Base-by-base conservation (phyloP, 2,888 invertebrate genomes). In the Baccha elongata region DNA sequence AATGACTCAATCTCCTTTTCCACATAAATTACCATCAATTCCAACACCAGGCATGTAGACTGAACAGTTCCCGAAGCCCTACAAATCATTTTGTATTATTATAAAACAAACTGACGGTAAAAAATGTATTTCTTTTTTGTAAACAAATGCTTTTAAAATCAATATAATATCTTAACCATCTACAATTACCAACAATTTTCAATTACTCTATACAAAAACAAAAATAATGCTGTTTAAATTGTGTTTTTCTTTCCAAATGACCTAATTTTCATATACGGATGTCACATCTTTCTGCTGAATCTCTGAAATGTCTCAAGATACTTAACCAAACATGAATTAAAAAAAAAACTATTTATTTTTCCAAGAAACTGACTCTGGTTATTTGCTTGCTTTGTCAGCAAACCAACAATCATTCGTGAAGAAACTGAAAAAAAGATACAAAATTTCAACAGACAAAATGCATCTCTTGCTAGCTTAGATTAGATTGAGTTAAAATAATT, bases 211-310 rank as follows among this genome's bases (percentile, higher is more conserved):
- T 32, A 1, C 19, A 11, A 17, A 5, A 35, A 46, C 55, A 8
- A 23, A 13, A n/a, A 10, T 10, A 7, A 19, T 52, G 23, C 4
- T 29, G 8, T 17, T 17, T 13, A 23, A n/a, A 3, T 17, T 35
- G 58, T 60, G 60, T 37, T n/a, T n/a, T 64, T 67, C 26, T 40
- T 50, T 55, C 55, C 62, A 76, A 78, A 62, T 78, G 83, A 83
- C 83, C 83, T 35, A 83, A 50, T 83, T 83, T 62, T 76, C 65
- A 62, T 55, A 83, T 68, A 62, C 68, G 58, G 83, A 73, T 78
- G 73, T 83, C 62, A 72, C 42, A 53, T 68, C 68, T 68, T 62
- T 68, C 21, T 23, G 65, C 75, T 75, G 65, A 71, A 35, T 67
- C 52, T 68, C 37, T 68, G 44, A 64, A 78, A 72, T 83, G 73